Conservation (phyloP, 2,888 invertebrate genomes). For the Drosophila setosimentum region DNA sequence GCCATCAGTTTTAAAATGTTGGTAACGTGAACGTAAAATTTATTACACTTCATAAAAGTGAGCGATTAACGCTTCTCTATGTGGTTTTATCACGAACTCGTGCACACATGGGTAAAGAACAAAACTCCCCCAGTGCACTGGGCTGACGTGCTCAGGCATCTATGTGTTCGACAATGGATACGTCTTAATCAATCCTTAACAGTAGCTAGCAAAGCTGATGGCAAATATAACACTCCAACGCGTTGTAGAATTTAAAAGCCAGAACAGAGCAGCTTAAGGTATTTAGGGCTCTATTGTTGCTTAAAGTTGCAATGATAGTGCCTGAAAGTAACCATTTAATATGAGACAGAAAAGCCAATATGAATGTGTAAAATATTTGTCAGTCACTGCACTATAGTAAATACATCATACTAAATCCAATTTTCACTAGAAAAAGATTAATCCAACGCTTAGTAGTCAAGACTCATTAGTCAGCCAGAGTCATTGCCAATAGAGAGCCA, state of each 20-base stretch:
- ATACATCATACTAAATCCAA: background rate
- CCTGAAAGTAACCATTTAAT: background rate
- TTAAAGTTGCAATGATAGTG: constrained; percentile 16
- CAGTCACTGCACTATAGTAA: background rate
- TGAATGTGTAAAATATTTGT: background rate
- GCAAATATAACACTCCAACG: constrained; percentile 8
- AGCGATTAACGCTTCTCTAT: constrained; percentile 81
- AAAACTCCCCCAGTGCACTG: constrained; percentile 3
- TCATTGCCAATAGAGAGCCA: constrained; percentile 11
- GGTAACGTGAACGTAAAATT: constrained; percentile 64
- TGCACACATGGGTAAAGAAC: constrained; percentile 10
- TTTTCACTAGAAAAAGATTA: background rate
- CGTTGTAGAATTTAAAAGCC: constrained; percentile 35
- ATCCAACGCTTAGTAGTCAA: background rate
- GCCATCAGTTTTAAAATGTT: constrained; percentile 41
- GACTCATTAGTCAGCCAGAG: background rate
- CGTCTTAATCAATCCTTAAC: constrained; percentile 77
- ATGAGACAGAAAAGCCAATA: background rate
- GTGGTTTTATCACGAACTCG: constrained; percentile 77
- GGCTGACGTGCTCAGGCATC: constrained; percentile 60
- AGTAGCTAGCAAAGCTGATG: constrained; percentile 20
- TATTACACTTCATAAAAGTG: constrained; percentile 81
- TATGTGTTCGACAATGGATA: constrained; percentile 74
- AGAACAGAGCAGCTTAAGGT: background rate
- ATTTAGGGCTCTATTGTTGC: background rate